phyloP scores from a whole-genome alignment of 2,888 invertebrate genomes.

The Nasonovia ribisnigri region DNA sequence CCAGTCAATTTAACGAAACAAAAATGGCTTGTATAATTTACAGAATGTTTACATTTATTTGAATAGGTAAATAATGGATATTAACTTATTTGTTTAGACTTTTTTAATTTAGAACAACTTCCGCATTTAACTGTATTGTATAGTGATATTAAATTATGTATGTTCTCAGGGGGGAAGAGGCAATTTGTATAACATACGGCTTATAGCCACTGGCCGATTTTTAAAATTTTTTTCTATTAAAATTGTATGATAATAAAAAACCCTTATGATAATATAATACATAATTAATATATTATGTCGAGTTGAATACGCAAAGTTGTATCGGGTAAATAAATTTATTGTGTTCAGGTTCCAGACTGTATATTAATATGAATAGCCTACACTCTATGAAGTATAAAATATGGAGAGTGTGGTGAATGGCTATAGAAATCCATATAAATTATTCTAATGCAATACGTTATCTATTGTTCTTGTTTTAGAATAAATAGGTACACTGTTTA shows the following conservation, averaged over 20 bases:
- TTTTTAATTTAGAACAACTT: not conserved
- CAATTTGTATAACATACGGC: no score
- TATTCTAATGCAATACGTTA: not conserved
- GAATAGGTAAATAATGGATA: not conserved
- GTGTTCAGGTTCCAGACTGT: no score
- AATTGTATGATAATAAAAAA: no score
- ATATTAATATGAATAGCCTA: no score
- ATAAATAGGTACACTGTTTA: not conserved
- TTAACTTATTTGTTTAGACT: not conserved
- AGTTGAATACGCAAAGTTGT: no score
- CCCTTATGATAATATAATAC: no score
- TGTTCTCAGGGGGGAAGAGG: not conserved
- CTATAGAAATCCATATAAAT: not conserved
- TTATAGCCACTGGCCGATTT: no score
- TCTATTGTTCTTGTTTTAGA: not conserved
- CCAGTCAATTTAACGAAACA: not conserved
- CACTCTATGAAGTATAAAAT: no score
- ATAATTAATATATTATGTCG: no score
- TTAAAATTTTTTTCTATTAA: no score
- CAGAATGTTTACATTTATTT: not conserved
- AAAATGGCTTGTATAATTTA: not conserved
- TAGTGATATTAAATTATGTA: not conserved
- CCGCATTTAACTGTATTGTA: not conserved
- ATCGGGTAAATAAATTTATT: no score
- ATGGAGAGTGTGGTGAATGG: no score